A percentile compares a stretch with the other conserved stretches of the same genome.
These are phyloP conservation scores for Octopus sinensis DNA, from an alignment of 1,140 invertebrate species.

Conservation along the genomic window DNA sequence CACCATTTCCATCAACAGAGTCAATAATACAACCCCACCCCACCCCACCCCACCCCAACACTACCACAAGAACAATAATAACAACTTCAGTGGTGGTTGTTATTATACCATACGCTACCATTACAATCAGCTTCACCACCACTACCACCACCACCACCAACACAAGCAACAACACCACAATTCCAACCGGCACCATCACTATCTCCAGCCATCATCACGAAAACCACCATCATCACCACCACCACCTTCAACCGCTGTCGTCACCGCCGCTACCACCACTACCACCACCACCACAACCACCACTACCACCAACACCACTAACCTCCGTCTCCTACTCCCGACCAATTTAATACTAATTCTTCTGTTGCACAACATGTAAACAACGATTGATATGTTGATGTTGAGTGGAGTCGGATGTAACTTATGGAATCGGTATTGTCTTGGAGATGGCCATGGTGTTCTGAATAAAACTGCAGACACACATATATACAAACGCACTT, in stretches of 20 bases:
- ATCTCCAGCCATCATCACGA: constrained; percentile 35
- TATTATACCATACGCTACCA: neutral
- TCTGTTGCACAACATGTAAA: constrained; percentile 35
- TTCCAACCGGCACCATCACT: constrained; percentile 24
- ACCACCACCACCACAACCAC: constrained; percentile 38
- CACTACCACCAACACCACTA: constrained; percentile 60
- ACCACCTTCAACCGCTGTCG: constrained; percentile 47
- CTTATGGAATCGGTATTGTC: too few species aligned
- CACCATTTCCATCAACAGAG: neutral
- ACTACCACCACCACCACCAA: too few species aligned
- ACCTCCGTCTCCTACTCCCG: constrained; percentile 61
- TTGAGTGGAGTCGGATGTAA: too few species aligned
- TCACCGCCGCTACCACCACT: constrained; percentile 42
- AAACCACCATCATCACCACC: neutral
- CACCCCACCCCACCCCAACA: neutral
- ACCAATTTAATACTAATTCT: constrained; percentile 24
- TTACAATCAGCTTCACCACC: too few species aligned
- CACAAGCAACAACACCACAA: neutral
- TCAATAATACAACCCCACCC: neutral
- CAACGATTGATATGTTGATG: constrained; percentile 5
- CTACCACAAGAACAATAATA: neutral
- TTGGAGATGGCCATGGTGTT: too few species aligned
- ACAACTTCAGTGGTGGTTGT: neutral
- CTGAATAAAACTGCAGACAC: too few species aligned
- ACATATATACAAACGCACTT: too few species aligned